phyloP scores from a whole-genome alignment of 2,888 invertebrate genomes.

The Dryobota labecula region DNA sequence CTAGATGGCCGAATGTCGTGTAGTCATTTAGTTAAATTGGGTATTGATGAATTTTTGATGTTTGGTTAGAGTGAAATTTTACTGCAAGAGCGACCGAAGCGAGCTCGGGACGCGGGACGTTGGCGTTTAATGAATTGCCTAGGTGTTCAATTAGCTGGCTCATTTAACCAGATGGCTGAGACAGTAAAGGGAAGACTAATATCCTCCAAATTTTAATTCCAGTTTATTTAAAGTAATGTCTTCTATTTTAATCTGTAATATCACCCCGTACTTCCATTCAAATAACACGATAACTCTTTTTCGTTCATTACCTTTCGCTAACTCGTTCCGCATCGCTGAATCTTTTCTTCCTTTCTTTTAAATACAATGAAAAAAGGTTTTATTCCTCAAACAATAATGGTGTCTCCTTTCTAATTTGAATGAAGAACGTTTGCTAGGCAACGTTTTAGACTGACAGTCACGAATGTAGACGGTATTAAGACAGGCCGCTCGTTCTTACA shows the following conservation, averaged over 20 bases:
- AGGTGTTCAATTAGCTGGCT: too few species aligned
- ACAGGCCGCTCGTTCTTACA: constrained; percentile 19
- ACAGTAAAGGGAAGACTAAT: neutral
- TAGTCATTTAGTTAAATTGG: too few species aligned
- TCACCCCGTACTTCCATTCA: neutral
- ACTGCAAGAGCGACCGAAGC: too few species aligned
- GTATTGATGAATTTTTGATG: too few species aligned
- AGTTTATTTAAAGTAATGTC: neutral
- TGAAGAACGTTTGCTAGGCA: constrained; percentile 35
- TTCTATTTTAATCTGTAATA: neutral
- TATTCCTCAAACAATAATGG: constrained; percentile 38
- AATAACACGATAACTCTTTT: constrained; percentile 30
- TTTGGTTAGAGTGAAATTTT: too few species aligned
- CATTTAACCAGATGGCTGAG: too few species aligned
- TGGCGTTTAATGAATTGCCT: too few species aligned
- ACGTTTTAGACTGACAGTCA: constrained; percentile 43
- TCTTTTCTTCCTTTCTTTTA: constrained; percentile 7
- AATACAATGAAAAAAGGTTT: constrained; percentile 50
- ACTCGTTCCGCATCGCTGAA: constrained; percentile 17
- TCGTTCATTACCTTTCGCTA: constrained; percentile 42
- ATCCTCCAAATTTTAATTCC: neutral
- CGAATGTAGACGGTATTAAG: constrained; percentile 34
- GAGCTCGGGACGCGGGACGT: too few species aligned
- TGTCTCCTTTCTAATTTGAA: constrained; percentile 48
- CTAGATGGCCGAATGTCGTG: too few species aligned